Evolutionary conservation across 2,888 invertebrate species (phyloP).

Genomic region (Eurytoma californica): DNA sequence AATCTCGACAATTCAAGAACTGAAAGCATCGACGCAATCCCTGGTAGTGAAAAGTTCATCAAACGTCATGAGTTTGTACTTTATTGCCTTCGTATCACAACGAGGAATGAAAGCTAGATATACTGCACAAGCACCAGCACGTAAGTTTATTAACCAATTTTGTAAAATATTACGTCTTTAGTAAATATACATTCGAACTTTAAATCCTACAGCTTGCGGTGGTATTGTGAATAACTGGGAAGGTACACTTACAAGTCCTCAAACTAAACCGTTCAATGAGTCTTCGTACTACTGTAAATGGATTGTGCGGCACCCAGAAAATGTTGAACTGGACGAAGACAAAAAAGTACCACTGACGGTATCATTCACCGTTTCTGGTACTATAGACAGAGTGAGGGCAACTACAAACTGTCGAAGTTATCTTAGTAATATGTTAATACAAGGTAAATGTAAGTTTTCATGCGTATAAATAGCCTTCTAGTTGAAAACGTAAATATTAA

Average conservation of each 20-base stretch:
- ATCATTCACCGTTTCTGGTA: conserved; percentile 63
- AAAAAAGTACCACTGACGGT: conserved; percentile 61
- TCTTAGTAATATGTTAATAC: conserved; percentile 35
- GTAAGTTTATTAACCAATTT: conserved; percentile 73
- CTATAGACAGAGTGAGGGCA: conserved; percentile 52
- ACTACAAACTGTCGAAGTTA: conserved; percentile 25
- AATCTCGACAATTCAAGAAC: conserved; percentile 71
- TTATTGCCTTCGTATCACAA: conserved; percentile 77
- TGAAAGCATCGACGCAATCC: conserved; percentile 63
- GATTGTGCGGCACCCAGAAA: conserved; percentile 62
- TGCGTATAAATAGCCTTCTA: not conserved
- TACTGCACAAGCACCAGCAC: conserved; percentile 79
- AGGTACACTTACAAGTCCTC: conserved; percentile 62
- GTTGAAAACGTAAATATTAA: not conserved
- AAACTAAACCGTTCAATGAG: conserved; percentile 63
- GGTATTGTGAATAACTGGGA: conserved; percentile 56
- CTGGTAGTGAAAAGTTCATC: conserved; percentile 79
- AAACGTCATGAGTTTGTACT: conserved; percentile 80
- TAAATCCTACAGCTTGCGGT: conserved; percentile 68
- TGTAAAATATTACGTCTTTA: not conserved
- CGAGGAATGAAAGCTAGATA: conserved; percentile 85
- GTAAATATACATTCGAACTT: too few relatives aligned
- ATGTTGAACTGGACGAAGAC: conserved; percentile 39
- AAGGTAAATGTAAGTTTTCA: conserved; percentile 34
- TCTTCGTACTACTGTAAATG: conserved; percentile 67